Evolutionary conservation across 2,113 vertebrate genomes (phyloP).

Genomic region (Bufo bufo): DNA sequence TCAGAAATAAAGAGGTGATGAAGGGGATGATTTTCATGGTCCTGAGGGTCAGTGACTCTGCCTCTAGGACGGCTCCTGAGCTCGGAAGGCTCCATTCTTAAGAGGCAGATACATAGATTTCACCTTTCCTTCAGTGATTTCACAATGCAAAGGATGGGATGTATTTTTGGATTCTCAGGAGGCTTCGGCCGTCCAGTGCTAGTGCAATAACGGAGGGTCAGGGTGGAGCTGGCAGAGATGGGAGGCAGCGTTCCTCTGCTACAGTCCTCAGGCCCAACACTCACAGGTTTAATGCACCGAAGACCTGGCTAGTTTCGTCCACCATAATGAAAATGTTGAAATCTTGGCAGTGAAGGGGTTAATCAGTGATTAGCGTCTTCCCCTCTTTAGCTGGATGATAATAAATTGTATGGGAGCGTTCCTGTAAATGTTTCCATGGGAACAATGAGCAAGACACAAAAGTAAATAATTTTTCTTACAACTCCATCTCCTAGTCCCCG

Average conservation of each 20-base stretch:
- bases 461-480: conserved; percentile 39
- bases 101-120: no score
- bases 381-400: not conserved
- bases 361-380: not conserved
- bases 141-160: no score
- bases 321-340: not conserved
- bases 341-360: not conserved
- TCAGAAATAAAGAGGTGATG: not conserved
- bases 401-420: conserved; percentile 40
- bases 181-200: no score
- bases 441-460: conserved; percentile 30
- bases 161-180: no score
- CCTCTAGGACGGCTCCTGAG: no score
- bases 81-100: no score
- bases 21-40: not conserved
- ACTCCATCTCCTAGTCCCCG: conserved; percentile 34
- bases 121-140: not conserved
- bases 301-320: not conserved
- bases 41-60: not conserved
- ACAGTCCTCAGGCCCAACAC: no score
- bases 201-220: no score
- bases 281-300: no score
- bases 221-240: no score
- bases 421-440: conserved; percentile 53
- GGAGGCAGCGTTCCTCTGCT: no score